Evolutionary conservation across 2,113 vertebrate genomes (phyloP).

Genomic region (Chaetops frenatus): DNA sequence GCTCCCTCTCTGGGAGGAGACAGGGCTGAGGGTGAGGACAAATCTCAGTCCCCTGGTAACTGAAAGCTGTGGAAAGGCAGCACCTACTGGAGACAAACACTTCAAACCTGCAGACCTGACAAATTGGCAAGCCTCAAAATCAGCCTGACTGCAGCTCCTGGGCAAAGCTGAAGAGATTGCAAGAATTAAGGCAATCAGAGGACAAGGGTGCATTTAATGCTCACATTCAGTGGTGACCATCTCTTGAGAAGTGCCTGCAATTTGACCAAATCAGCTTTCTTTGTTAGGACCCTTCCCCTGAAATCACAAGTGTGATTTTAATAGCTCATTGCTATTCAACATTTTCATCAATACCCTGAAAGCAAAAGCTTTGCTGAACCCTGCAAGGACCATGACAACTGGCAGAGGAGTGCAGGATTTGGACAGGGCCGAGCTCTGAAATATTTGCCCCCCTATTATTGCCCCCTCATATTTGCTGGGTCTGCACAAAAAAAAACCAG

Average conservation of each 20-base stretch:
- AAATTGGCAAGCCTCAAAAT: neutral
- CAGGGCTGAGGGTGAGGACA: neutral
- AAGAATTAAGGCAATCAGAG: neutral
- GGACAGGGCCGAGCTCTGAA: neutral
- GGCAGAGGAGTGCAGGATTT: neutral
- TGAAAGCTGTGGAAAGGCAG: neutral
- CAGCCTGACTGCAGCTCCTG: neutral
- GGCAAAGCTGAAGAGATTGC: neutral
- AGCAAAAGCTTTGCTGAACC: neutral
- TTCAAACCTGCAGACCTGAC: neutral
- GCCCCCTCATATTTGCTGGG: neutral
- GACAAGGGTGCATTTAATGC: neutral
- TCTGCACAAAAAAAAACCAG: neutral
- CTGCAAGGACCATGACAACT: neutral
- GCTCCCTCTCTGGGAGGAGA: neutral
- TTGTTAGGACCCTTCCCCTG: neutral
- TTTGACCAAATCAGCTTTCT: neutral
- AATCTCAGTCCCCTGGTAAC: neutral
- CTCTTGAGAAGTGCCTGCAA: neutral
- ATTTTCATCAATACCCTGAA: neutral
- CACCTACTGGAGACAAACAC: neutral
- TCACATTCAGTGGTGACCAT: neutral
- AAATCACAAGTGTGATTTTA: neutral
- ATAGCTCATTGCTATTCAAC: neutral
- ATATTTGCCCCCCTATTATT: neutral